These are phyloP conservation scores for Harpalus rubripes DNA, from an alignment of 2,888 invertebrate genomes.

Conservation along the genomic window DNA sequence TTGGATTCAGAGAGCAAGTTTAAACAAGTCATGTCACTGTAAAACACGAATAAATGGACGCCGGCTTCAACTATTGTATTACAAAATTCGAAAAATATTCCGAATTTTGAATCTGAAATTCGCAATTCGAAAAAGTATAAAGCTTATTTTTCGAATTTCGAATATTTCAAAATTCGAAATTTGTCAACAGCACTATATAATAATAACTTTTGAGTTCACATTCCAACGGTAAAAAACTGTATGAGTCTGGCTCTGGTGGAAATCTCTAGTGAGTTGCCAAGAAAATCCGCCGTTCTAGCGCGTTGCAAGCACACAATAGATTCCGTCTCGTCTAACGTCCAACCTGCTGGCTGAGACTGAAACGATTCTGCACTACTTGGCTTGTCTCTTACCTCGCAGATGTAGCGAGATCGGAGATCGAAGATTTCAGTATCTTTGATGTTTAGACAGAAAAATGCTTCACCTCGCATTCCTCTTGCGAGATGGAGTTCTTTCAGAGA, in stretches of 20 bases:
- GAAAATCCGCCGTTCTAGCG: conserved; percentile 35
- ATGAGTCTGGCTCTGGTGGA: conserved; percentile 16
- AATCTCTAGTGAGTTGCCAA: conserved; percentile 44
- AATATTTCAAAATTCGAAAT: too few relatives aligned
- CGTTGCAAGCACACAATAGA: conserved; percentile 53
- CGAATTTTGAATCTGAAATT: too few relatives aligned
- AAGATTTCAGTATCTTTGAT: conserved; percentile 40
- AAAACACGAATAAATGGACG: too few relatives aligned
- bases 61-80: too few relatives aligned
- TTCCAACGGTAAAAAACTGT: not conserved
- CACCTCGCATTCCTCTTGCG: conserved; percentile 4
- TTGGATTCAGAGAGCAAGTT: too few relatives aligned
- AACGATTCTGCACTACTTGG: not conserved
- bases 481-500: not conserved
- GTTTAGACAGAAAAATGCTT: conserved; percentile 51
- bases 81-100: too few relatives aligned
- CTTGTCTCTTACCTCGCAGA: not conserved
- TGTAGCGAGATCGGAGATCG: conserved; percentile 26
- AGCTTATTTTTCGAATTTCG: too few relatives aligned
- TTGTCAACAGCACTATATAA: too few relatives aligned
- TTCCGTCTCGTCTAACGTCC: conserved; percentile 25
- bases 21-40: too few relatives aligned
- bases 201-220: too few relatives aligned
- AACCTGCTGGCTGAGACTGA: not conserved
- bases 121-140: too few relatives aligned